Conservation (phyloP, 1,140 invertebrate species). For the Arion vulgaris region DNA sequence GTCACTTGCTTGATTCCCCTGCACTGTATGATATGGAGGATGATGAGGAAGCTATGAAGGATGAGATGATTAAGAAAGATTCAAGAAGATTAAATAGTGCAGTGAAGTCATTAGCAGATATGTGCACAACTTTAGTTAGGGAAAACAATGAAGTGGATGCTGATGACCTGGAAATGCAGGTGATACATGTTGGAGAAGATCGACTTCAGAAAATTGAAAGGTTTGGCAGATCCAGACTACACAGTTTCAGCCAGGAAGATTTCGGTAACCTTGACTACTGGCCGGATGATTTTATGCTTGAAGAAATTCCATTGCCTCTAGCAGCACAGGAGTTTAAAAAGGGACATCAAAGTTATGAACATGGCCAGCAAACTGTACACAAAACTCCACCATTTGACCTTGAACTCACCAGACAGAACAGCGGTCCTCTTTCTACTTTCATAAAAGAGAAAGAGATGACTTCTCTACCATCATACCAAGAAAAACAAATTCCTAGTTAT, state of each 20-base stretch:
- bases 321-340: not conserved
- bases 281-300: slow-evolving; percentile 1
- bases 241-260: not conserved
- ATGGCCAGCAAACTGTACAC: not conserved
- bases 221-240: not conserved
- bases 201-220: slow-evolving; percentile 22
- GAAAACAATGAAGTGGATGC: not conserved
- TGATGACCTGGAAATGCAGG: slow-evolving; percentile 35
- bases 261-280: not conserved
- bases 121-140: not conserved
- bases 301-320: not conserved
- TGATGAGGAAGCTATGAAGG: slow-evolving; percentile 1
- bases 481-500: not conserved
- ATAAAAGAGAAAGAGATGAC: not conserved
- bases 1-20: slow-evolving; percentile 25
- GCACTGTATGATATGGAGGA: slow-evolving; percentile 17
- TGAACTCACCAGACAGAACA: not conserved
- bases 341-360: not conserved
- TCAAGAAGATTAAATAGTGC: not conserved
- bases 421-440: not conserved
- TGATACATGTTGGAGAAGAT: slow-evolving; percentile 18
- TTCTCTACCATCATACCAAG: not conserved
- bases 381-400: not conserved
- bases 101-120: slow-evolving; percentile 11
- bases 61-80: not conserved